Evolutionary conservation across 1,140 invertebrate genomes (phyloP).

Genomic region (Contarinia nasturtii): DNA sequence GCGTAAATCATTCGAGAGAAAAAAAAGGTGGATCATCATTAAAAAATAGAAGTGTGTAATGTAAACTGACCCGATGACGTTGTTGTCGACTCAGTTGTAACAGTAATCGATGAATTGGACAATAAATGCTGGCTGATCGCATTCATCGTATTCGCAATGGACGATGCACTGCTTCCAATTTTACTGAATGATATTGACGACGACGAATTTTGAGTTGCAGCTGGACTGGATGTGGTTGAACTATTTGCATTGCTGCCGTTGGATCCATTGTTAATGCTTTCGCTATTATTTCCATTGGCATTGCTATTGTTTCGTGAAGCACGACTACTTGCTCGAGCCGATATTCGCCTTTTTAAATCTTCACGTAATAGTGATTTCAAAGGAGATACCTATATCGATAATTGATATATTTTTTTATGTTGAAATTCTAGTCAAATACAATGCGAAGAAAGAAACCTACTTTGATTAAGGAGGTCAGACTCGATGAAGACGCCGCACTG

Average conservation of each 20-base stretch:
- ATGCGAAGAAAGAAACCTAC: constrained; percentile 5
- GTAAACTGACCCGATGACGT: neutral
- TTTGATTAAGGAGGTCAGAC: constrained; percentile 23
- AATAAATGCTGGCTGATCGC: no score
- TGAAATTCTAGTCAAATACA: neutral
- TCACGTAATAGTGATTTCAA: constrained; percentile 63
- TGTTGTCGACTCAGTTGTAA: constrained; percentile 11
- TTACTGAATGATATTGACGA: no score
- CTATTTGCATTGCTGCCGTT: constrained; percentile 8
- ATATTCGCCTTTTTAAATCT: constrained; percentile 55
- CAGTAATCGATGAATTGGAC: constrained; percentile 9
- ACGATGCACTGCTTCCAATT: no score
- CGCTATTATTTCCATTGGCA: constrained; percentile 12
- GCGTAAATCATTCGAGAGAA: no score
- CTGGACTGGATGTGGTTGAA: constrained; percentile 5
- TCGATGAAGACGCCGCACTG: constrained; percentile 13
- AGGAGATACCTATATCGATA: constrained; percentile 54
- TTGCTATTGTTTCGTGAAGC: constrained; percentile 20
- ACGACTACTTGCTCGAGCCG: constrained; percentile 32
- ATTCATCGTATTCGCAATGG: no score
- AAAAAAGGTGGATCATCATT: no score
- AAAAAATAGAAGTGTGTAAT: no score
- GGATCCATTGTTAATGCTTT: constrained; percentile 7
- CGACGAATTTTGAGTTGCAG: constrained; percentile 8
- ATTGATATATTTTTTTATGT: neutral